Evolutionary conservation across 1,140 invertebrate species (phyloP), one percentile per base, ranked within the genome.

Genomic region (Eubasilissa regina): DNA sequence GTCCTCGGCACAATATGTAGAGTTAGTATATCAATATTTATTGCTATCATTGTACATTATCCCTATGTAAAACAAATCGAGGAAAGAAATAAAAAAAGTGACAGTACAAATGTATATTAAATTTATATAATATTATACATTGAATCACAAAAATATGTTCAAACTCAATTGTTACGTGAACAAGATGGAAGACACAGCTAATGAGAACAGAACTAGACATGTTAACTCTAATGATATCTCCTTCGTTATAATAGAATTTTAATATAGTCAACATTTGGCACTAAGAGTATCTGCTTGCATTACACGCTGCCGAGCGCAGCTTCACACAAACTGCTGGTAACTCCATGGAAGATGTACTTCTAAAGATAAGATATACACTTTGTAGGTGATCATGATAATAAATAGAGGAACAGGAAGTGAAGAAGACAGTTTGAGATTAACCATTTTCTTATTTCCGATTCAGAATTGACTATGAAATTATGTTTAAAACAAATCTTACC

Each of bases 231-330:
- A 79, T 83, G 81, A 83, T 83, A 83, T 81, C 60, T 60, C 70
- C 73, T 74, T 77, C 56, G n/a, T 75, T 79, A 79, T 17, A 83
- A 83, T 83, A 83, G 76, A 83, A 78, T 83, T 83, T 83, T 79
- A 80, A 83, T 80, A 83, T 83, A 83, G 81, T 83, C 58, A 83
- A 83, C 81, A 83, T 83, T 83, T 83, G 81, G 81, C 81, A 83
- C 81, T 56, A 80, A 74, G 70, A 74, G 48, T 74, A 74, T 21
- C 13, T 11, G 56, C 17, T 55, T 11, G 58, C 10, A n/a, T 25
- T n/a, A 25, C 10, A 12, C 66, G 66, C 66, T 19, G 45, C 6
- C 70, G 9, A 35, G 13, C 19, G 74, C 60, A 75, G 45, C 74
- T 64, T 64, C 55, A 12, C 35, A 64, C 60, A 43, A 58, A 15